Base-by-base conservation (phyloP, 2,888 invertebrate genomes). In the Steinernema hermaphroditum region DNA sequence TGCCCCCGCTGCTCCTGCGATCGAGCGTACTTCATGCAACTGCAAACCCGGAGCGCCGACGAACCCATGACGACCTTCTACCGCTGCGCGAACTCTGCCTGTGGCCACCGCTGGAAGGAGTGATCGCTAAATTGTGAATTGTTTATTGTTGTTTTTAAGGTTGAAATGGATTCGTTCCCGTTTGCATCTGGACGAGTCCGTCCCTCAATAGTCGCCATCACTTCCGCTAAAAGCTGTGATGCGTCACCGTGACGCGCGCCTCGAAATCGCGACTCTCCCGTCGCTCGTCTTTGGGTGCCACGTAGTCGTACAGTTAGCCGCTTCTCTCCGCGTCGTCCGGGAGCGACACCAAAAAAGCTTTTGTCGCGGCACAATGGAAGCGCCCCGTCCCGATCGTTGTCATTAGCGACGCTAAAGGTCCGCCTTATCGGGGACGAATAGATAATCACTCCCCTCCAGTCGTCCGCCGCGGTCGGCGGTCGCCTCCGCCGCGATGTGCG, bases 51-150 rank as follows among this genome's bases (percentile, higher is more conserved):
- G 57, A 96, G 96, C 19, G 98, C 98, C 43, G 98, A 98, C 88
- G 98, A 98, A 88, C 97, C 98, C 0, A 96, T 96, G 96, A 98
- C 98, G 9, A 96, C 62, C 12, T 98, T 97, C 88, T 98, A 96
- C 88, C 92, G 94, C 86, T 98, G 98, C 87, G 94, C 94, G 86
- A 93, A 92, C 87, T 91, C 91, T 83, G 90, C 91, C 80, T 98
- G 98, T 89, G 92, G 92, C 32, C 92, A 96, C 87, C 92, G 92
- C 81, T 98, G 97, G 98, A 91, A 94, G 81, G 96, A 96, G 86
- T 86, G 72, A 82, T 16, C 62, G 12, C 16, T 62, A 9, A n/a
- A 4, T 46, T 16, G 6, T n/a, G n/a, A 16, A 16, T 9, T 62
- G 4, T 22, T 6, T 62, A 2, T 32, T 29, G 32, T 29, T 62